These are phyloP conservation scores for Iphiclides podalirius DNA, from an alignment of 2,888 invertebrate species.

Conservation along the genomic window DNA sequence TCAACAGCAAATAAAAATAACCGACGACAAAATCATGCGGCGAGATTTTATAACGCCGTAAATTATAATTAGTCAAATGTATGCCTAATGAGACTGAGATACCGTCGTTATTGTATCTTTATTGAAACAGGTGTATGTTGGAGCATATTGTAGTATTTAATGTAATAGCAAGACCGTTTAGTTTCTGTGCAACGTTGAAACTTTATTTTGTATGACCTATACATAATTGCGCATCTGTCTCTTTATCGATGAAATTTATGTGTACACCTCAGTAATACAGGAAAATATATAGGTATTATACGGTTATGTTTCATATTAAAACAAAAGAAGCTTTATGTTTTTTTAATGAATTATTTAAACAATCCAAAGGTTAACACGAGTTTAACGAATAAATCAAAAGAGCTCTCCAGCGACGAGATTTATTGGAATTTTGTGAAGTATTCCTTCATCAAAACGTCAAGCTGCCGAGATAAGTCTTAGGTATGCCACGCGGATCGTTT, in stretches of 20 bases:
- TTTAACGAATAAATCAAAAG: no score
- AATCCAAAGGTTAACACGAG: no score
- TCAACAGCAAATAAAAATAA: constrained; percentile 3
- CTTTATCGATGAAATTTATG: no score
- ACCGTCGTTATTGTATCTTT: constrained; percentile 10
- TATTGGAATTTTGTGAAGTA: constrained; percentile 42
- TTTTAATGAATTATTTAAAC: no score
- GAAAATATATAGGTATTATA: no score
- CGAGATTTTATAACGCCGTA: constrained; percentile 15
- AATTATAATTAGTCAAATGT: constrained; percentile 18
- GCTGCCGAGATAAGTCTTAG: constrained; percentile 64
- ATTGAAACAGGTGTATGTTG: constrained; percentile 8
- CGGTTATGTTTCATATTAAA: no score
- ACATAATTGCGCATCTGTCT: no score
- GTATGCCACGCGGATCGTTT: constrained; percentile 57
- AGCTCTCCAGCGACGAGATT: no score
- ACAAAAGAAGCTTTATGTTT: no score
- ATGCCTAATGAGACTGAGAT: not conserved
- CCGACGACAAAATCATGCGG: not conserved
- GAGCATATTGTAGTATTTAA: not conserved
- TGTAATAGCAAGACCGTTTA: not conserved
- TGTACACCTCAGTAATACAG: no score
- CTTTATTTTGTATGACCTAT: not conserved
- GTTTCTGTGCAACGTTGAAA: not conserved
- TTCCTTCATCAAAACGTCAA: constrained; percentile 57